Evolutionary conservation across 2,797 vertebrate genomes (phyloP).

Genomic region (Onychomys torridus): DNA sequence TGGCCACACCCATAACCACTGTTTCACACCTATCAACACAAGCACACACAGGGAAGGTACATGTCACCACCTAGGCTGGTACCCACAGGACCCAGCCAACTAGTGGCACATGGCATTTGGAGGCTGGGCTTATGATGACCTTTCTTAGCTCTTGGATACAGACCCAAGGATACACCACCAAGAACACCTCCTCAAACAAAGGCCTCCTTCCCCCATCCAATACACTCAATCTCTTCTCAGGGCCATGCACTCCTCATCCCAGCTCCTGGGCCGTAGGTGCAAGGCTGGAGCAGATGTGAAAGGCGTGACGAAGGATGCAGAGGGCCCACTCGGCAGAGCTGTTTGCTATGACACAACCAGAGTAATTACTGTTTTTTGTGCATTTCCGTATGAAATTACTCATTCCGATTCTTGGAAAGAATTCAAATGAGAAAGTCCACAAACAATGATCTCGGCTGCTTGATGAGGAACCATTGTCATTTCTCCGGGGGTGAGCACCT

Average conservation of each 20-base stretch:
- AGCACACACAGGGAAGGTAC: background rate
- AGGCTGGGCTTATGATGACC: background rate
- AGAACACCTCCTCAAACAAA: background rate
- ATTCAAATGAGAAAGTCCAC: slow-evolving; percentile 86
- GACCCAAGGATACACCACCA: background rate
- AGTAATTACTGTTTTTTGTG: slow-evolving; percentile 79
- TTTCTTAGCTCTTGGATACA: background rate
- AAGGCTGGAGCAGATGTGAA: background rate
- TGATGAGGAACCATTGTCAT: slow-evolving; percentile 77
- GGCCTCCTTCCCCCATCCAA: background rate
- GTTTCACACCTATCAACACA: background rate
- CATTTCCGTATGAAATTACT: slow-evolving; percentile 82
- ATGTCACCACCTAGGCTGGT: background rate
- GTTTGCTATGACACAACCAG: slow-evolving; percentile 55
- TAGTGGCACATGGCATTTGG: background rate
- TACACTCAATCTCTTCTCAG: background rate
- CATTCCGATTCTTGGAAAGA: slow-evolving; percentile 84
- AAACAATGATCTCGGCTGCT: slow-evolving; percentile 78
- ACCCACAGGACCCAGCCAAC: background rate
- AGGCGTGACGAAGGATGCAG: background rate
- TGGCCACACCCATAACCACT: background rate
- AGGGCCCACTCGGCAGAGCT: slow-evolving; percentile 64
- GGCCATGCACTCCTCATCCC: background rate
- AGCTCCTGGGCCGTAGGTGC: background rate
- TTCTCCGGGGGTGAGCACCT: slow-evolving; percentile 79